Evolutionary conservation across 1,140 invertebrate genomes (phyloP), one percentile per base, ranked within the genome.

Genomic region (Drosophila bipectinata): DNA sequence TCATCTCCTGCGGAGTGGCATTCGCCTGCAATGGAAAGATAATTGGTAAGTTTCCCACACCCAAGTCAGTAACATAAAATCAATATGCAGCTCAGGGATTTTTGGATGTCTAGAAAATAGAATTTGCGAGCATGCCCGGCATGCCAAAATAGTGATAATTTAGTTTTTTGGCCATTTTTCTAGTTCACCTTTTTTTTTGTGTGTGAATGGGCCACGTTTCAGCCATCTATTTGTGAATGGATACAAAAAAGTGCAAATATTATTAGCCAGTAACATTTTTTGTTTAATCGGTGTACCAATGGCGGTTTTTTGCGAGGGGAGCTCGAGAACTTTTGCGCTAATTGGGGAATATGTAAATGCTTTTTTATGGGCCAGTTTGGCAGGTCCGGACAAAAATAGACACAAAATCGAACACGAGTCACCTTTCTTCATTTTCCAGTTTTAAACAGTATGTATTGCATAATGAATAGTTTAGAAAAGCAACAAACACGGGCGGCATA

Each of bases 21-120:
- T 67, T 79, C 21, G 90, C 90, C 69, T 91, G 90, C 72, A 84
- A 88, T 74, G 90, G 90, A 71, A 91, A 88, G 77, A 74, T 91
- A 69, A 83, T 90, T 71, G 90, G 90, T 91, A 77, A 79, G 90
- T 85, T 26, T 44, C 39, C 41, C 48, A 34, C 52, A 32, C 14
- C 58, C 56, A 41, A 52, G 58, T 56, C 60, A 30, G n/a, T 34
- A n/a, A 8, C 21, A 21, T 7, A 4, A 4, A 37, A 67, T 84
- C 71, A 18, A 57, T 67, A 85, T 85, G 74, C 81, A 7, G 8
- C 10, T 53, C 45, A 76, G 51, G 34, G 39, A 57, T 21, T 63
- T 61, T 77, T 67, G 55, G 68, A 52, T 68, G 73, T 71, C 63
- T 52, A 32, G 39, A 51, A 62, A 52, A 41, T 44, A 60, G 41